Base-by-base conservation (phyloP, 2,888 invertebrate species). In the Agrenia bidenticulata region DNA sequence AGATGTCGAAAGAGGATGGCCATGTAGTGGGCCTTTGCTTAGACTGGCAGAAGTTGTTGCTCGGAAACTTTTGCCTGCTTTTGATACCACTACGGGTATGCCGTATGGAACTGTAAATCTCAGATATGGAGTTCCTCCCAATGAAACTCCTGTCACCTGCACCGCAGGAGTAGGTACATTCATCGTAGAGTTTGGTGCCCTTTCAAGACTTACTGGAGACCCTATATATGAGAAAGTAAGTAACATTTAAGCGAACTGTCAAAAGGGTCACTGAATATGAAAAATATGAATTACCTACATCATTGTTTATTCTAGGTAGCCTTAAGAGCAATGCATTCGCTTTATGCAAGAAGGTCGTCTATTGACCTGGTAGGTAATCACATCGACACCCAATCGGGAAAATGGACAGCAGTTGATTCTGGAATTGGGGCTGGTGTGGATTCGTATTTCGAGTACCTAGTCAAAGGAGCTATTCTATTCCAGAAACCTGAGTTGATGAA, bases 151-250 rank as follows among this genome's bases (percentile, higher is more conserved):
- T 41, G 87, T 99, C 0, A 99, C 98, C 0, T 67, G 67, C 45
- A 97, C 98, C 0, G 99, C 99, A 15, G 96, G 98, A 1, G 93
- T 98, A 45, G 97, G 97, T 0, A 99, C 99, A 1, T 98, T 93
- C 80, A 87, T 99, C 42, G 83, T 99, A 17, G 99, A 99, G 81
- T 98, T 99, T 83, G 97, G 95, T 1, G 88, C 97, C 0, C 82
- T 98, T 7, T 94, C 94, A 76, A 84, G 94, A 67, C 84, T 98
- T 0, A 97, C 97, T 7, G 97, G 96, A 2, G 92, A 94, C 82
- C 90, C 94, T 0, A 82, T 95, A 37, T 99, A 94, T 83, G 97
- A 99, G 83, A 91, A 94, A 83, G 88, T 87, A 23, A 19, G 27
- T 55, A 9, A 19, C 39, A 11, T 11, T 15, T 39, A 11, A 39